A percentile compares a stretch with the other conserved stretches of the same genome.
phyloP scores from a whole-genome alignment of 2,888 invertebrate species.

The Portevinia maculata region DNA sequence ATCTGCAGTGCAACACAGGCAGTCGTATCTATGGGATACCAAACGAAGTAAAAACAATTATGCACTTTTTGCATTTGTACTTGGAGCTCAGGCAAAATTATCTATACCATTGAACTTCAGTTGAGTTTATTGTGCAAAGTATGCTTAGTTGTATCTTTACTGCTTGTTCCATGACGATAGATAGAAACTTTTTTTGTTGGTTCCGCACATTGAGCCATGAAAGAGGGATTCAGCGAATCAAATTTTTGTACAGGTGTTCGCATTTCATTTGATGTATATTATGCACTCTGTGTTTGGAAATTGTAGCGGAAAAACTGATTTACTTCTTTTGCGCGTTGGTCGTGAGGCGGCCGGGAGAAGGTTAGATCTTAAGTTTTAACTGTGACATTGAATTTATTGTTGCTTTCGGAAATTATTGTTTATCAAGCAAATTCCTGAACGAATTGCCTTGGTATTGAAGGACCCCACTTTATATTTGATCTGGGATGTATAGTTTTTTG shows the following conservation, averaged over 20 bases:
- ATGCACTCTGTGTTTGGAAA: slow-evolving; percentile 4
- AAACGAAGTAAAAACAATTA: slow-evolving; percentile 21
- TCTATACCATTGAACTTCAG: slow-evolving; percentile 6
- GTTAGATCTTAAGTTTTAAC: not conserved
- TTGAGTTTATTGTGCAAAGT: not conserved
- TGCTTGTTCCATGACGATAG: not conserved
- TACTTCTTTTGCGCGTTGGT: slow-evolving; percentile 4
- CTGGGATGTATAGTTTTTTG: too few species aligned
- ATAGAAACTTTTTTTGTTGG: not conserved
- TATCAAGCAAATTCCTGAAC: too few species aligned
- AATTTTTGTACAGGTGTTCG: slow-evolving; percentile 33
- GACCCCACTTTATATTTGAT: too few species aligned
- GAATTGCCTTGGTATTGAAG: too few species aligned
- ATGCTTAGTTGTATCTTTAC: not conserved
- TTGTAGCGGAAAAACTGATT: slow-evolving; percentile 8
- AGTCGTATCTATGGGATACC: not conserved
- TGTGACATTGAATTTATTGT: too few species aligned
- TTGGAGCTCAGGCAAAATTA: not conserved
- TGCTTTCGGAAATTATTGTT: too few species aligned
- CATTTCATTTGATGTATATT: slow-evolving; percentile 3
- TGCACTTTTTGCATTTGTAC: slow-evolving; percentile 20
- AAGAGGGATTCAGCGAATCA: not conserved
- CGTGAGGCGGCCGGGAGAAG: not conserved
- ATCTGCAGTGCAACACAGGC: not conserved
- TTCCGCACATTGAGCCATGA: slow-evolving; percentile 15